Evolutionary conservation across 2,888 invertebrate species (phyloP), one percentile per base, ranked within the genome.

Genomic region (Beris morrisii): DNA sequence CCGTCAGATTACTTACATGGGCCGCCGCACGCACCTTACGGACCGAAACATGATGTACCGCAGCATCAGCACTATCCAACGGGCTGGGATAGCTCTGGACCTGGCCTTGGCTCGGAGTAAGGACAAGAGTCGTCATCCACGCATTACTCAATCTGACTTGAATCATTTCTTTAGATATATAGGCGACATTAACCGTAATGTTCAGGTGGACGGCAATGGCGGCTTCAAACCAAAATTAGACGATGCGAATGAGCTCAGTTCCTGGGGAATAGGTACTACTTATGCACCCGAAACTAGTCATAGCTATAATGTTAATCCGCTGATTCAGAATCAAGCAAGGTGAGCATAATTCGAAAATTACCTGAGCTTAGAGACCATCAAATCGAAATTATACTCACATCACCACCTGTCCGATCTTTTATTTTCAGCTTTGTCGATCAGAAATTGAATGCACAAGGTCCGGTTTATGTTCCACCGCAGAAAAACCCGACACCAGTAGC

Each of bases 71-170:
- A 84, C 69, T 83, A 83, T 65, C 81, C 80, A 59, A 83, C 83
- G 46, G 85, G 84, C 69, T 87, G 86, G 84, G 84, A 84, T 70
- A 82, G 84, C 6, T 86, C 86, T 4, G 87, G 87, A 3, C 87
- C 86, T 6, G 87, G 87, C 13, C 78, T 87, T 70, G 87, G 87
- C 50, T 84, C 83, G 73, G 87, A 87, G 87, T 87, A 74, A 83
- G 85, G 82, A 67, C 22, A 11, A 44, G 22, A 22, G 3, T 22
- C 22, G 48, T 32, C 44, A n/a, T 63, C 44, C 53, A 13, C 31
- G 44, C 6, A 15, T 13, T 11, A 15, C 4, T 12, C 5, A 6
- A 7, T 52, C 32, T 59, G 50, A 71, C 63, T 64, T 12, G 11
- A 45, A 45, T n/a, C 28, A 22, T 44, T 30, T 48, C 53, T 73